Evolutionary conservation across 2,888 invertebrate genomes (phyloP).

Genomic region (Candidula unifasciata): DNA sequence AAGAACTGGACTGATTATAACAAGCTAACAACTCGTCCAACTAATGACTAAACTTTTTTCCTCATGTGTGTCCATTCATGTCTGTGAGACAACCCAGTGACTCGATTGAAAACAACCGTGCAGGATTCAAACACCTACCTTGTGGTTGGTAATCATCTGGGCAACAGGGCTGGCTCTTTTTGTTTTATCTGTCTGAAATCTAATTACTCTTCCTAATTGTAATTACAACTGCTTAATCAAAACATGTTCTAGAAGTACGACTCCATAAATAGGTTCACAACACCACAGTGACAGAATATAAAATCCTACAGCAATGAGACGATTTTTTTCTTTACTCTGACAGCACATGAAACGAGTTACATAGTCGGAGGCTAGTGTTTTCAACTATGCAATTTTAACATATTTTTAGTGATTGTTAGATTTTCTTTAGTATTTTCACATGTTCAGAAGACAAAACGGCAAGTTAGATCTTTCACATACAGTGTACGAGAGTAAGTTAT

Average conservation of each 20-base stretch:
- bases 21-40: slow-evolving; percentile 11
- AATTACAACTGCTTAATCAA: neutral
- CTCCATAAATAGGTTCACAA: neutral
- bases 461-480: slow-evolving; percentile 26
- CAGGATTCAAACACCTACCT: slow-evolving; percentile 30
- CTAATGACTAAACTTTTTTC: slow-evolving; percentile 32
- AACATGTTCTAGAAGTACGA: neutral
- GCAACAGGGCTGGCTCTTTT: slow-evolving; percentile 49
- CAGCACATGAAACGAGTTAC: neutral
- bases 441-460: slow-evolving; percentile 24
- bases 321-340: too few relatives aligned
- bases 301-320: slow-evolving; percentile 36
- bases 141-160: slow-evolving; percentile 45
- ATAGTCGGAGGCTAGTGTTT: neutral
- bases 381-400: slow-evolving; percentile 52
- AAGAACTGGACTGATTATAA: neutral
- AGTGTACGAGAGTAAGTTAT: slow-evolving; percentile 44
- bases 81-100: slow-evolving; percentile 48
- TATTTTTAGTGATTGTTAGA: slow-evolving; percentile 43
- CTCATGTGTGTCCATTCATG: slow-evolving; percentile 49
- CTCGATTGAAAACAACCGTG: slow-evolving; percentile 42
- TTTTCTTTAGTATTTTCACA: slow-evolving; percentile 24
- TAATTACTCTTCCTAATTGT: neutral
- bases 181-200: slow-evolving; percentile 38
- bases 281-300: neutral